Conservation (phyloP, 2,888 invertebrate species). For the Apamea anceps region DNA sequence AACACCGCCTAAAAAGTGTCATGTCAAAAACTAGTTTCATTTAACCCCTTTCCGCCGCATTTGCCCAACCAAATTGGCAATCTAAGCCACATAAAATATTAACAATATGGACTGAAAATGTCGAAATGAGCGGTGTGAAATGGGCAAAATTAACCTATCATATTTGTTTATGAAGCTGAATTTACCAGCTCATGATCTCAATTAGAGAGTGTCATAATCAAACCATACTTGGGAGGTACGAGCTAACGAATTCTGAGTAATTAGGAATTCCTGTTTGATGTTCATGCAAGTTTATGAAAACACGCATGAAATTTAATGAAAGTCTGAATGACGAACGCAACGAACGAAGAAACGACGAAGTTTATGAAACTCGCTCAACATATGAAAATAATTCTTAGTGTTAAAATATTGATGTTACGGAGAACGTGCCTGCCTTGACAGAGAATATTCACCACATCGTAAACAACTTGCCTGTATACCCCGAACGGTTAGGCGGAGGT, state of each 20-base stretch:
- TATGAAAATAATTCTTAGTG: constrained; percentile 43
- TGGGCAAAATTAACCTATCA: constrained; percentile 28
- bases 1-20: neutral
- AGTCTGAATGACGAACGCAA: too few species aligned
- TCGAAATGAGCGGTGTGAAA: constrained; percentile 13
- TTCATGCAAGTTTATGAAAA: constrained; percentile 52
- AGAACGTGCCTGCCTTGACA: constrained; percentile 21
- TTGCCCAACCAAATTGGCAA: constrained; percentile 11
- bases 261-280: constrained; percentile 47
- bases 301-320: neutral
- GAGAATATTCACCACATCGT: constrained; percentile 71
- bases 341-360: too few species aligned
- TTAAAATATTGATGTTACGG: constrained; percentile 52
- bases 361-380: neutral
- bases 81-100: constrained; percentile 27
- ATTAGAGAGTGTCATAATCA: constrained; percentile 44
- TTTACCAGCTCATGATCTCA: constrained; percentile 34
- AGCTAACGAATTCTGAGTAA: constrained; percentile 56
- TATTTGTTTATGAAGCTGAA: constrained; percentile 29
- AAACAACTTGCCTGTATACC: neutral
- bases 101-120: constrained; percentile 1
- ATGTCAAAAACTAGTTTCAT: neutral
- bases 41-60: neutral
- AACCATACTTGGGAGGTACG: constrained; percentile 34
- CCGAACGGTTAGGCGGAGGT: neutral